Evolutionary conservation across 1,140 invertebrate genomes (phyloP).

Genomic region (Orchesella cincta): DNA sequence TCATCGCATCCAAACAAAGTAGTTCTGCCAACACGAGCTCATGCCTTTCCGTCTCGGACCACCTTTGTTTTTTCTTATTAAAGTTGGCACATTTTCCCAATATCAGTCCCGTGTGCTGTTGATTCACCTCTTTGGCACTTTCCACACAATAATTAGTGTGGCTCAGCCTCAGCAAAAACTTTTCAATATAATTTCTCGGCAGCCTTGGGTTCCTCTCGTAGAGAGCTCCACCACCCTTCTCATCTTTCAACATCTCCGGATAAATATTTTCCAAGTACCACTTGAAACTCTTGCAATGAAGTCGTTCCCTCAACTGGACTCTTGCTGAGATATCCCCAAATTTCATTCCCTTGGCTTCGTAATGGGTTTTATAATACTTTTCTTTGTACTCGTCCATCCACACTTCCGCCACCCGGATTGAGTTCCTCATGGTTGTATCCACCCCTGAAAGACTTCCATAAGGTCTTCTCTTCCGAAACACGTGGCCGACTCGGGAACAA

Average conservation of each 20-base stretch:
- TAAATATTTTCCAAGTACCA: conserved; percentile 98
- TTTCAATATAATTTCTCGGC: conserved; percentile 51
- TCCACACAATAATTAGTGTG: conserved; percentile 74
- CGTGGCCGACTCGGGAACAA: conserved; percentile 92
- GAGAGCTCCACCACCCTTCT: too few species aligned
- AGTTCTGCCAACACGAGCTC: conserved; percentile 83
- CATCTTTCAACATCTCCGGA: conserved; percentile 93
- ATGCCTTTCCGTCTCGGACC: conserved; percentile 81
- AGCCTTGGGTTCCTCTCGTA: too few species aligned
- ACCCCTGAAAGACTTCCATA: conserved; percentile 64
- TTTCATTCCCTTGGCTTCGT: not conserved
- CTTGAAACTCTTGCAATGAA: conserved; percentile 93
- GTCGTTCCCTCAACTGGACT: conserved; percentile 69
- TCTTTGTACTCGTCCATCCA: conserved; percentile 75
- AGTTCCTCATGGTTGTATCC: conserved; percentile 75
- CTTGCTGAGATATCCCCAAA: conserved; percentile 58
- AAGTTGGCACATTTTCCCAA: conserved; percentile 69
- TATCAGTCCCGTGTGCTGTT: conserved; percentile 71
- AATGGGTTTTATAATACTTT: conserved; percentile 58
- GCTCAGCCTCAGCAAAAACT: conserved; percentile 66
- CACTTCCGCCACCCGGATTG: conserved; percentile 61
- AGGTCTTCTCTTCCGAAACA: conserved; percentile 86
- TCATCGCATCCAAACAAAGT: conserved; percentile 77
- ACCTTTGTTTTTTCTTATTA: conserved; percentile 72
- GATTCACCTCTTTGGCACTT: conserved; percentile 75